A percentile compares a stretch with the other conserved stretches of the same genome.
Evolutionary conservation across 2,797 vertebrate genomes (phyloP).

Genomic region (Clarias platycephalus): DNA sequence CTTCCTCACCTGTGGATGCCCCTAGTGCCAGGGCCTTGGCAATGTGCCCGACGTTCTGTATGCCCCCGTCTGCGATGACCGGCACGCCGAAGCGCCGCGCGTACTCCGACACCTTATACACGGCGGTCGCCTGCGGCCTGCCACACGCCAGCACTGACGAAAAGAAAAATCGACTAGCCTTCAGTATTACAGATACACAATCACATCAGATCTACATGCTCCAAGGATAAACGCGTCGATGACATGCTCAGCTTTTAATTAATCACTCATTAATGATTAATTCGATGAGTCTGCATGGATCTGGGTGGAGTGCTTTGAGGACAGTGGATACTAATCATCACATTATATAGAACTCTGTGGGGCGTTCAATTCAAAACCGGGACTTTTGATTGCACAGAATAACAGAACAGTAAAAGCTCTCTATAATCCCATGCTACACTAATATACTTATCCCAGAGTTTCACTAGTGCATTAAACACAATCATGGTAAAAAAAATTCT

Average conservation of each 20-base stretch:
- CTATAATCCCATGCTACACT: too few species aligned
- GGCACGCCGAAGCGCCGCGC: slow-evolving; percentile 91
- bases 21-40: slow-evolving; percentile 92
- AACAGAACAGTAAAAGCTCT: too few species aligned
- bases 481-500: too few species aligned
- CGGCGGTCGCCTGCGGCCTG: slow-evolving; percentile 92
- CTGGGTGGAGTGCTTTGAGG: not conserved
- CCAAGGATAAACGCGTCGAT: not conserved
- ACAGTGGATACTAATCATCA: not conserved
- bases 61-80: slow-evolving; percentile 93
- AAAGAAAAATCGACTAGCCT: slow-evolving; percentile 15
- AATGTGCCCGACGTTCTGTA: slow-evolving; percentile 93
- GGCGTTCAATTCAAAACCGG: too few species aligned
- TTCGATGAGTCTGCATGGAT: not conserved
- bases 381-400: too few species aligned
- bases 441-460: too few species aligned
- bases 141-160: slow-evolving; percentile 89
- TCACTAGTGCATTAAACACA: too few species aligned
- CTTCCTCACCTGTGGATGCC: slow-evolving; percentile 87
- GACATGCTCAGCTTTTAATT: slow-evolving; percentile 21
- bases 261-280: slow-evolving; percentile 5
- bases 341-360: not conserved
- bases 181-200: not conserved
- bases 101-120: slow-evolving; percentile 98
- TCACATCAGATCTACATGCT: not conserved